These are phyloP conservation scores for Trichonephila clavipes DNA, from an alignment of 1,140 invertebrate genomes.

Conservation along the genomic window DNA sequence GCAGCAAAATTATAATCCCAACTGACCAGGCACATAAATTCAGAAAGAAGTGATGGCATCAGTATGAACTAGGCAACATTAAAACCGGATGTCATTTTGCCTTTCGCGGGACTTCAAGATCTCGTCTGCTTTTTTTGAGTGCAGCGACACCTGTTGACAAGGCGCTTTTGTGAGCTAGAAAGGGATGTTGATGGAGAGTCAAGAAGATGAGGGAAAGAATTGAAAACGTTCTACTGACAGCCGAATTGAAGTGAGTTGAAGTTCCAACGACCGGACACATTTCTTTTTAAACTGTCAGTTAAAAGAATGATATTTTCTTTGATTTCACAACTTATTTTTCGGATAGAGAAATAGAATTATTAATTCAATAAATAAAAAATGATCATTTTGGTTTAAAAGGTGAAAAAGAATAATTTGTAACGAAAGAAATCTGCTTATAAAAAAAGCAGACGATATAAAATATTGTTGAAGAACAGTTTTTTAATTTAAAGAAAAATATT, in stretches of 20 bases:
- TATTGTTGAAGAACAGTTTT: no score
- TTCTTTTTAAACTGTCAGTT: no score
- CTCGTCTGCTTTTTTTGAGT: slow-evolving; percentile 36
- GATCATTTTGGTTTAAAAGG: no score
- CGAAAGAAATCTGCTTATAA: no score
- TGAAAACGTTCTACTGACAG: slow-evolving; percentile 25
- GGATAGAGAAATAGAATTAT: no score
- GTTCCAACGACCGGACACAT: no score
- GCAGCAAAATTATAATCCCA: not conserved
- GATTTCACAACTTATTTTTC: no score
- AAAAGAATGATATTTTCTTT: no score
- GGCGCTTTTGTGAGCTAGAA: slow-evolving; percentile 39
- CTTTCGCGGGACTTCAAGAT: slow-evolving; percentile 62
- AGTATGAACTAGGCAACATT: slow-evolving; percentile 38
- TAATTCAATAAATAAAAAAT: no score
- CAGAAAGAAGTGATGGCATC: slow-evolving; percentile 32
- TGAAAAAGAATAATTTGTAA: no score
- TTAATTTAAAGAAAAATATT: no score
- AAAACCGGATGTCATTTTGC: slow-evolving; percentile 72
- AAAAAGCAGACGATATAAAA: no score
- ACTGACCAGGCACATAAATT: slow-evolving; percentile 2
- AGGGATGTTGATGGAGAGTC: slow-evolving; percentile 23
- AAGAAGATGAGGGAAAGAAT: not conserved
- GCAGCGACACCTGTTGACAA: slow-evolving; percentile 61
- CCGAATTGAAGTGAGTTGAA: not conserved